phyloP scores from a whole-genome alignment of 2,113 vertebrate genomes.

The Empidonax traillii region DNA sequence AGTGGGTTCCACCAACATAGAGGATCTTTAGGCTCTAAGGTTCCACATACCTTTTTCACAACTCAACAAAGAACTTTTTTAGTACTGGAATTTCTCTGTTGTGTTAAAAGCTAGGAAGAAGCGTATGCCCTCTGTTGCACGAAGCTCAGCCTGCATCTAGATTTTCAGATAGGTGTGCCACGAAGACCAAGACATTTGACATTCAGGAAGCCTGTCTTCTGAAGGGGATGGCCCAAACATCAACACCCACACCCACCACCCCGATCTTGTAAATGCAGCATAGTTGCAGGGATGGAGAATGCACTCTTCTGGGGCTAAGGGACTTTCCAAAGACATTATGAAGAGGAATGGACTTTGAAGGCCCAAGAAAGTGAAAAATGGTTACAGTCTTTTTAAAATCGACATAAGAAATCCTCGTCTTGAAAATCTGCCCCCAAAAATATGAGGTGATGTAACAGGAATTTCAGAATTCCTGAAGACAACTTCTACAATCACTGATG shows the following conservation, averaged over 20 bases:
- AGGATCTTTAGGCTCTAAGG: neutral
- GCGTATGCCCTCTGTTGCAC: neutral
- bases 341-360: neutral
- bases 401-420: neutral
- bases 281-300: neutral
- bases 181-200: neutral
- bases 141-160: neutral
- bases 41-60: neutral
- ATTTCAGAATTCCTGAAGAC: neutral
- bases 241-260: neutral
- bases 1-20: neutral
- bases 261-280: neutral
- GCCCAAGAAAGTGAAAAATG: neutral
- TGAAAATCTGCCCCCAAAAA: neutral
- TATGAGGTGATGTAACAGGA: neutral
- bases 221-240: neutral
- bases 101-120: neutral
- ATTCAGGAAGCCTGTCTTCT: neutral
- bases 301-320: neutral
- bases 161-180: neutral
- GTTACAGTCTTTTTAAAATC: neutral
- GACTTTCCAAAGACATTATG: neutral
- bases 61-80: neutral
- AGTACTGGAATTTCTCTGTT: neutral
- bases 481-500: neutral